These are phyloP conservation scores for Sebastes aleutianus DNA, from an alignment of 2,797 vertebrate species.

Conservation along the genomic window DNA sequence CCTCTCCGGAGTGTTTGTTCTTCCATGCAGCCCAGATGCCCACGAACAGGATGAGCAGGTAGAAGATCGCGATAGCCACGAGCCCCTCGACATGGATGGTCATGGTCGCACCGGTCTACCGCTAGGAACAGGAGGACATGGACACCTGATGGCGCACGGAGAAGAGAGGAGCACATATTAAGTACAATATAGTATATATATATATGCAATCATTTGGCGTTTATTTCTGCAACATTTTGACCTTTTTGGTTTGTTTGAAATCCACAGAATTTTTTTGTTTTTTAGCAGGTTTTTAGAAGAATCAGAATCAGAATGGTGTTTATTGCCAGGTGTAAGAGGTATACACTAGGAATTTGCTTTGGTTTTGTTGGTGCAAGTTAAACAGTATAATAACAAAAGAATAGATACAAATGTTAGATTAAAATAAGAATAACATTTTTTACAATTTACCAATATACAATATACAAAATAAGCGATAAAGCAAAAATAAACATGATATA, in stretches of 20 bases:
- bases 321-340: too few species aligned
- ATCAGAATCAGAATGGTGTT: too few species aligned
- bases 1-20: slow-evolving; percentile 91
- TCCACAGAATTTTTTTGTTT: neutral
- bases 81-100: slow-evolving; percentile 94
- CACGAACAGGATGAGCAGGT: slow-evolving; percentile 91
- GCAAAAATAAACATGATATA: too few species aligned
- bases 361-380: too few species aligned
- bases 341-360: too few species aligned
- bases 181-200: too few species aligned
- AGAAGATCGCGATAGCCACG: slow-evolving; percentile 94
- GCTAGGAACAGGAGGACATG: slow-evolving; percentile 74
- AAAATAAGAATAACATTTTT: too few species aligned
- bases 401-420: too few species aligned
- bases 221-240: neutral
- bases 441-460: too few species aligned
- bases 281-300: neutral
- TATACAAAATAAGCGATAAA: too few species aligned
- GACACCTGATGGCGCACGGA: slow-evolving; percentile 62
- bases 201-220: neutral
- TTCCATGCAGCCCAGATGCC: slow-evolving; percentile 99
- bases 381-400: too few species aligned
- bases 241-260: neutral
- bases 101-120: slow-evolving; percentile 77
- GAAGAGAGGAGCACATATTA: neutral